Percentiles rank a stretch among this genome's conserved stretches.
Conservation (phyloP, 2,113 vertebrate species). For the Lota lota region DNA sequence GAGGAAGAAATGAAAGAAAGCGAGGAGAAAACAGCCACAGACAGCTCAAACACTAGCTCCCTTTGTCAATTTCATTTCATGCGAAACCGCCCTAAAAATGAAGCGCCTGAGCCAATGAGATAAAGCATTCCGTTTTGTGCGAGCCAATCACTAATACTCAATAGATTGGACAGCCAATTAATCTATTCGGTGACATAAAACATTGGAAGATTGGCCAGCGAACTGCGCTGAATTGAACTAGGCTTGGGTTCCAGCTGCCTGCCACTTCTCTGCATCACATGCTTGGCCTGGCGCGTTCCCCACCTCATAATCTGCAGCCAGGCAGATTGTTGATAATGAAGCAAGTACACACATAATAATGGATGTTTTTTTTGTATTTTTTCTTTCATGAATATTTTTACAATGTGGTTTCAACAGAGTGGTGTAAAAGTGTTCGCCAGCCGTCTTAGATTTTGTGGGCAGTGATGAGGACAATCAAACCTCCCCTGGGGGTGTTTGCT, state of each 20-base stretch:
- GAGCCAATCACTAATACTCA: slow-evolving; percentile 60
- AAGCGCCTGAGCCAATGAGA: slow-evolving; percentile 72
- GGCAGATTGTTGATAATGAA: not conserved
- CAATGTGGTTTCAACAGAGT: too few species aligned
- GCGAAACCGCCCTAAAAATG: slow-evolving; percentile 50
- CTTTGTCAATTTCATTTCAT: slow-evolving; percentile 66
- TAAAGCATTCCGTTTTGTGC: slow-evolving; percentile 61
- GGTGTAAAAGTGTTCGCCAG: not conserved
- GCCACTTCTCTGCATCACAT: not conserved
- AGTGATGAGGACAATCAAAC: slow-evolving; percentile 36
- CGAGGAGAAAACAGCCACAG: slow-evolving; percentile 38
- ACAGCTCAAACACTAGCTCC: slow-evolving; percentile 54
- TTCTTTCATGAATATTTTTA: not conserved
- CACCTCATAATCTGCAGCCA: slow-evolving; percentile 8
- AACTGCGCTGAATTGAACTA: slow-evolving; percentile 21
- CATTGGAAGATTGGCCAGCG: slow-evolving; percentile 43
- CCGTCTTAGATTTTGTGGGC: slow-evolving; percentile 14
- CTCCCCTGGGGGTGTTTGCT: not conserved
- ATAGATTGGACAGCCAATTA: slow-evolving; percentile 64
- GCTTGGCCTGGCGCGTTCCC: slow-evolving; percentile 10
- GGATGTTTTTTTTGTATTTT: not conserved
- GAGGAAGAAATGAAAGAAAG: slow-evolving; percentile 32
- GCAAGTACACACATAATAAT: not conserved
- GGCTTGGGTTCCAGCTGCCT: slow-evolving; percentile 21
- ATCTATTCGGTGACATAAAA: slow-evolving; percentile 61